phyloP scores from a whole-genome alignment of 2,113 vertebrate genomes.

The Pogona vitticeps region DNA sequence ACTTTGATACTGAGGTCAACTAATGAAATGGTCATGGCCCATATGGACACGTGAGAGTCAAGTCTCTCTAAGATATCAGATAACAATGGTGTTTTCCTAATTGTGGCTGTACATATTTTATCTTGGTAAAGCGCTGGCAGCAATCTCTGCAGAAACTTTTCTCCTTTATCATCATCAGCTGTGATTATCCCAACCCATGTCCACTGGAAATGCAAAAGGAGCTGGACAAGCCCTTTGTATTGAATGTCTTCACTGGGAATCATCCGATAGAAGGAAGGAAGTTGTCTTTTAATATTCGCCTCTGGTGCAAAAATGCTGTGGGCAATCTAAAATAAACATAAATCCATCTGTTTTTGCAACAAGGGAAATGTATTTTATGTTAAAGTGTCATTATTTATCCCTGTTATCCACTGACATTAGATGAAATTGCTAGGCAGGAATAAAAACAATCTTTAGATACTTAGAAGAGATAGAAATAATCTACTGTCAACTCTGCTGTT shows the following conservation, averaged over 20 bases:
- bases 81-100: neutral
- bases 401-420: too few species aligned
- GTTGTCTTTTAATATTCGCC: neutral
- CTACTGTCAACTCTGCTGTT: too few species aligned
- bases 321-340: neutral
- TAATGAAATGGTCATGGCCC: neutral
- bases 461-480: too few species aligned
- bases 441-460: too few species aligned
- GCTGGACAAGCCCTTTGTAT: neutral
- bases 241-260: slow-evolving; percentile 4
- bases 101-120: neutral
- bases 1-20: neutral
- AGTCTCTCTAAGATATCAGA: neutral
- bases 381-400: too few species aligned
- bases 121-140: neutral
- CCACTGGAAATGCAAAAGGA: slow-evolving; percentile 3
- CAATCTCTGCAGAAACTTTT: neutral
- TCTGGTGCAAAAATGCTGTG: neutral
- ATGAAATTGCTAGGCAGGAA: too few species aligned
- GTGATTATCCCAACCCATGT: slow-evolving; percentile 8
- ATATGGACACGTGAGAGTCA: neutral
- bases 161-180: slow-evolving; percentile 16
- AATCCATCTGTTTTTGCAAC: too few species aligned
- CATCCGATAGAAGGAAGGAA: slow-evolving; percentile 10
- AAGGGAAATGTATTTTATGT: too few species aligned